Evolutionary conservation across 2,888 invertebrate genomes (phyloP).

Genomic region (Lydus trimaculatus): DNA sequence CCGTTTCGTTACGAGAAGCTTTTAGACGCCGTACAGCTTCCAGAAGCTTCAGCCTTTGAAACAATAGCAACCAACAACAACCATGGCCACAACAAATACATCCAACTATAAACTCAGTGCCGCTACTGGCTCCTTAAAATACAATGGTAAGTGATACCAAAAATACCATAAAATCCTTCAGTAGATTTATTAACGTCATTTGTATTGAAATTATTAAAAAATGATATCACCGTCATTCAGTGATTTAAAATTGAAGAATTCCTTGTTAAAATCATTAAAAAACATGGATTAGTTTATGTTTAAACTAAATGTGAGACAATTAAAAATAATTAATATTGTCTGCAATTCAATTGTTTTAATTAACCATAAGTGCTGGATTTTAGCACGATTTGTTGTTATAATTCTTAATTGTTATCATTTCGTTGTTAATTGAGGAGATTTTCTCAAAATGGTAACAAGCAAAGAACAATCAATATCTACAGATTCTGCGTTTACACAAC

Average conservation of each 20-base stretch:
- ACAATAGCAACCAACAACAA: neutral
- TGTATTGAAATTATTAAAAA: neutral
- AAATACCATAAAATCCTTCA: neutral
- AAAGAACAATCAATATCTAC: neutral
- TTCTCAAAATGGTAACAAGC: neutral
- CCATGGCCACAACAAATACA: conserved; percentile 53
- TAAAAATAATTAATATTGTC: neutral
- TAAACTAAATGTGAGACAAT: neutral
- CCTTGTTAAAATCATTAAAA: neutral
- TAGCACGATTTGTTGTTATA: neutral
- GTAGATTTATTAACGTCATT: neutral
- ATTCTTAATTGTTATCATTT: neutral
- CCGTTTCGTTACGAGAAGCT: conserved; percentile 43
- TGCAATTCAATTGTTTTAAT: neutral
- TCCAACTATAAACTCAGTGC: conserved; percentile 57
- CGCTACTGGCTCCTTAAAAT: conserved; percentile 52
- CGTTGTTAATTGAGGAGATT: neutral
- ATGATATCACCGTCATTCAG: no score
- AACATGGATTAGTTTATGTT: neutral
- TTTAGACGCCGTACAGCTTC: conserved; percentile 52
- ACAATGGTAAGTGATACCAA: conserved; percentile 52
- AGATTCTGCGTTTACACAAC: conserved; percentile 3
- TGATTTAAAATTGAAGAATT: no score
- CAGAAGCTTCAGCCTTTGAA: conserved; percentile 51
- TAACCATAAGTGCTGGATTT: neutral